Conservation (phyloP, 1,140 invertebrate genomes). For the Leucophenga varia region DNA sequence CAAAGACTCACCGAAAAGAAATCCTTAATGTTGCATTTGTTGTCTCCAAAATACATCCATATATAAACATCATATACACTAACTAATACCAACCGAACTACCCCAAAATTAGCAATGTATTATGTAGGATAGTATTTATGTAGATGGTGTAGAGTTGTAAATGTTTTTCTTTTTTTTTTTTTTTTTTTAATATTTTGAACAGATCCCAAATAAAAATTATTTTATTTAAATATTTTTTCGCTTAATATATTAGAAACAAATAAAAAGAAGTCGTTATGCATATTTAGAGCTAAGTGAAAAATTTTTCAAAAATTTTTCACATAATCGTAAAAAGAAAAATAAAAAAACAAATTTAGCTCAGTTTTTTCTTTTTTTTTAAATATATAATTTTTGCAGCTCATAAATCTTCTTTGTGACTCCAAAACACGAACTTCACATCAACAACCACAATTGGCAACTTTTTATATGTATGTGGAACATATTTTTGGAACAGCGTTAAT, state of each 20-base stretch:
- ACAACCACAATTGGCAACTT: conserved; percentile 50
- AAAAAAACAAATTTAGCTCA: conserved; percentile 33
- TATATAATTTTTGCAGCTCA: conserved; percentile 4
- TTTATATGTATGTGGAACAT: conserved; percentile 9
- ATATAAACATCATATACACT: too few species aligned
- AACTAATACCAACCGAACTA: too few species aligned
- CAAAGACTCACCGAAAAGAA: too few species aligned
- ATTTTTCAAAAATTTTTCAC: conserved; percentile 13
- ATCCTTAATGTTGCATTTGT: too few species aligned
- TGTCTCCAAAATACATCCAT: too few species aligned
- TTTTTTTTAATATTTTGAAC: conserved; percentile 30
- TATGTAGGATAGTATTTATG: too few species aligned
- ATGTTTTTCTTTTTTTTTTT: not conserved
- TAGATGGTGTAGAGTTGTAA: too few species aligned
- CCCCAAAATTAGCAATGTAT: too few species aligned
- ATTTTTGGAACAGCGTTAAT: too few species aligned
- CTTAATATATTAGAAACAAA: too few species aligned
- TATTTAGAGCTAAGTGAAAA: too few species aligned
- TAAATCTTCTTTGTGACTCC: conserved; percentile 3
- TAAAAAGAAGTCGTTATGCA: too few species aligned
- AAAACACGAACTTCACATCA: conserved; percentile 37
- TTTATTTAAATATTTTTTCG: conserved; percentile 8
- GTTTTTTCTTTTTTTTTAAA: conserved; percentile 6
- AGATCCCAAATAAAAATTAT: conserved; percentile 44
- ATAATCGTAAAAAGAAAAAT: conserved; percentile 36